Percentiles rank a stretch among this genome's conserved stretches.
These are phyloP conservation scores for Campaea margaritaria DNA, from an alignment of 2,888 invertebrate species.

Conservation along the genomic window DNA sequence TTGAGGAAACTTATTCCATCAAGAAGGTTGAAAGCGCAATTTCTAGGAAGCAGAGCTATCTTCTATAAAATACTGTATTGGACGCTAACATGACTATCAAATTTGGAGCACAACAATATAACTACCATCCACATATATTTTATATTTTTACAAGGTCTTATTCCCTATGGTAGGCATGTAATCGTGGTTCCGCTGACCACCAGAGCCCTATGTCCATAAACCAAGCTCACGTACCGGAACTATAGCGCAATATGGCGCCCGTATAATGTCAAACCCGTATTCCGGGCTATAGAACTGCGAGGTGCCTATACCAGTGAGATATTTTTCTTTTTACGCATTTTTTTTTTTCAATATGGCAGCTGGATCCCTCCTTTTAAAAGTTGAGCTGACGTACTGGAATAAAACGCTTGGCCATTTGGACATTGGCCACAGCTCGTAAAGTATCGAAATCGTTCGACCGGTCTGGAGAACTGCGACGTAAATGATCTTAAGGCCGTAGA, in stretches of 20 bases:
- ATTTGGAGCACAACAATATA: no score
- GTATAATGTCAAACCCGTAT: conserved; percentile 2
- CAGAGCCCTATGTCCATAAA: conserved; percentile 15
- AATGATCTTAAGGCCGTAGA: background rate
- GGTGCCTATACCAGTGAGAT: background rate
- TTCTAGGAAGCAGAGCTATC: no score
- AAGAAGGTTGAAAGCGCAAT: no score
- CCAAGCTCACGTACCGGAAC: conserved; percentile 21
- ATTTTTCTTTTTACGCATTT: no score
- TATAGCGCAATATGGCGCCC: conserved; percentile 9
- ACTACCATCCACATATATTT: no score
- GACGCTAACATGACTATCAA: no score
- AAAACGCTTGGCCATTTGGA: conserved; percentile 9
- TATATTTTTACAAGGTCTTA: no score
- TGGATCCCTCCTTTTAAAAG: conserved; percentile 5
- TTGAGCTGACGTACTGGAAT: conserved; percentile 13
- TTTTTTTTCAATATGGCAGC: background rate
- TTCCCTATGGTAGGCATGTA: no score
- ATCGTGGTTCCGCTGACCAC: background rate
- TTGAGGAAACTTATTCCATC: no score
- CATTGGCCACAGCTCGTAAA: conserved; percentile 12
- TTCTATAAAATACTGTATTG: no score
- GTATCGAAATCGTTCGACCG: conserved; percentile 16
- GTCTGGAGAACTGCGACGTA: conserved; percentile 8
- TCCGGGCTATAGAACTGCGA: conserved; percentile 13